Conservation (phyloP, 2,888 invertebrate species). For the Pilophorus perplexus region DNA sequence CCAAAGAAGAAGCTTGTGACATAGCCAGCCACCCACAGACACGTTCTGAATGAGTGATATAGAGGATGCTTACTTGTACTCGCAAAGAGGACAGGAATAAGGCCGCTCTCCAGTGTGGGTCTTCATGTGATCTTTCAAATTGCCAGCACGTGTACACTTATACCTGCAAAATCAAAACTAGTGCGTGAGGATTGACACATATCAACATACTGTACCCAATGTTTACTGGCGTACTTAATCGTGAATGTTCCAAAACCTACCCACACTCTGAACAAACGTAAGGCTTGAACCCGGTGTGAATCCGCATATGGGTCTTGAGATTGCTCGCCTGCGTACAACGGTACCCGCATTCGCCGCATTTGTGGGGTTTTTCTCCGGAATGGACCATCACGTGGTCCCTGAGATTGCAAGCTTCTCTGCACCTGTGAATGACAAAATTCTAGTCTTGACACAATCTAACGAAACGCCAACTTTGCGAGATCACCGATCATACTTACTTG, state of each 20-base stretch:
- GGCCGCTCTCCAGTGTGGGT: constrained; percentile 39
- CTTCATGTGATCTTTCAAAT: constrained; percentile 40
- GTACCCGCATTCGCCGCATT: constrained; percentile 34
- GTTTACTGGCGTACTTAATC: no score
- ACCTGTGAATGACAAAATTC: no score
- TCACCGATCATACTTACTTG: no score
- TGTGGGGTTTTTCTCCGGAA: constrained; percentile 35
- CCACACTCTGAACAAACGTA: constrained; percentile 24
- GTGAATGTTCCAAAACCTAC: no score
- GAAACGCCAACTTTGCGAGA: no score
- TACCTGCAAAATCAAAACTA: no score
- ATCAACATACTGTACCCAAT: no score
- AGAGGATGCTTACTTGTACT: constrained; percentile 32
- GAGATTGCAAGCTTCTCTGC: constrained; percentile 25
- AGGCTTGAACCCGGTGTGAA: constrained; percentile 41
- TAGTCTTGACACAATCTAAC: no score
- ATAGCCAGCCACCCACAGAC: no score
- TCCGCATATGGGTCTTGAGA: constrained; percentile 37
- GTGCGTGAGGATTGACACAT: no score
- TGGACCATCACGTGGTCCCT: constrained; percentile 38
- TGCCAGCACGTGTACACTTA: constrained; percentile 33
- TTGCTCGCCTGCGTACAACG: constrained; percentile 35
- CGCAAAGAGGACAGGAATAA: constrained; percentile 28
- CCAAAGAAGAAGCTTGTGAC: no score
- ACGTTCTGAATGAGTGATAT: no score